Conservation (phyloP, 2,113 vertebrate genomes). For the Dolichotis patagonum region DNA sequence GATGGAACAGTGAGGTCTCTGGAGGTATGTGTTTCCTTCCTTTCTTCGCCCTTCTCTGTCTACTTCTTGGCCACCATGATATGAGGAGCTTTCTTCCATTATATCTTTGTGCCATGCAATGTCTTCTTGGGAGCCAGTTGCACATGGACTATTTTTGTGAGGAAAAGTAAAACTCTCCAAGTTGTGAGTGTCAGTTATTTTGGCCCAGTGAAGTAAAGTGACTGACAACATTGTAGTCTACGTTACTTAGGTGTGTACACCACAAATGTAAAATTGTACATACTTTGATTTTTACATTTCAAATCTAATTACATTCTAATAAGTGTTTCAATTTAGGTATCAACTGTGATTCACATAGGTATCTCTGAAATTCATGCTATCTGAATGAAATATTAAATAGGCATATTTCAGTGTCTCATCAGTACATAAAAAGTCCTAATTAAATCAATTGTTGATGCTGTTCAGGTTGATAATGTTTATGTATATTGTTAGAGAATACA, state of each 20-base stretch:
- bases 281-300: not conserved
- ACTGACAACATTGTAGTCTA: not conserved
- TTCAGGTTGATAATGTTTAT: not conserved
- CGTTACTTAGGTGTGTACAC: not conserved
- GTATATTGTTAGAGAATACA: not conserved
- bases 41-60: not conserved
- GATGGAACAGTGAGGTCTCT: not conserved
- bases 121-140: not conserved
- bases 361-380: not conserved
- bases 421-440: not conserved
- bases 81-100: not conserved
- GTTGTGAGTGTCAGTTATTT: not conserved
- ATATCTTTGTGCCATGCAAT: not conserved
- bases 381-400: conserved; percentile 33
- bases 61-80: not conserved
- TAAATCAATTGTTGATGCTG: not conserved
- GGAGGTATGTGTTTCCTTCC: not conserved
- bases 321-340: conserved; percentile 27
- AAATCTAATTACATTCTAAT: conserved; percentile 12
- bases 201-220: not conserved
- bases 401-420: not conserved
- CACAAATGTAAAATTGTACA: not conserved
- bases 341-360: not conserved
- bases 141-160: not conserved
- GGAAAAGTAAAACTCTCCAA: not conserved